A percentile compares a stretch with the other conserved stretches of the same genome.
Conservation (phyloP, 2,113 vertebrate species). For the Prunella himalayana region DNA sequence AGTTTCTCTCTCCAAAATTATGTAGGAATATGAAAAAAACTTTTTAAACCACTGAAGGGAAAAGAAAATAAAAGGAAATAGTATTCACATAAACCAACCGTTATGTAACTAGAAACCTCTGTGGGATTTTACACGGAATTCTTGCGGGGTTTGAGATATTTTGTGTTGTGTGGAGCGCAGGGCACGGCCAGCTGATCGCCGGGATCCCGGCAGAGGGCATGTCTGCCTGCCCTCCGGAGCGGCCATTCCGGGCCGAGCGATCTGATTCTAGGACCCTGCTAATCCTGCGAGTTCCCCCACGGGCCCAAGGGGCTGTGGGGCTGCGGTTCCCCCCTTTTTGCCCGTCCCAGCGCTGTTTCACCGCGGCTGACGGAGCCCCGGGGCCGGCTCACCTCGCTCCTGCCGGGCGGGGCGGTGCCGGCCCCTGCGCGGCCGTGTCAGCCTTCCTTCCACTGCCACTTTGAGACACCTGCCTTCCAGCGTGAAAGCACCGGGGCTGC, state of each 20-base stretch:
- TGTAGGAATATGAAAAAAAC: fast-evolving
- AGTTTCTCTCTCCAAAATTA: not conserved
- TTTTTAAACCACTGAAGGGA: not conserved
- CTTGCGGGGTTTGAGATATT: fast-evolving
- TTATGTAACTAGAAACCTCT: not conserved
- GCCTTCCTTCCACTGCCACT: conserved; percentile 50
- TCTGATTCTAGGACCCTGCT: conserved; percentile 85
- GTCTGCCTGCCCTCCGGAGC: conserved; percentile 74
- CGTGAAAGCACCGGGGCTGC: not conserved
- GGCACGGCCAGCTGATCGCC: not conserved
- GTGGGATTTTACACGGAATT: not conserved
- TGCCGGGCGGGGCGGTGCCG: conserved; percentile 48
- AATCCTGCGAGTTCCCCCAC: conserved; percentile 85
- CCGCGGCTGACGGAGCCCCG: not conserved
- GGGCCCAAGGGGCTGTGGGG: conserved; percentile 78
- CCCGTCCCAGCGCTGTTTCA: not conserved
- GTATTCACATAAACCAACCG: not conserved
- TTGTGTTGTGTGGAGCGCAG: not conserved
- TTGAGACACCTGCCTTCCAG: conserved; percentile 9
- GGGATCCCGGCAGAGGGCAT: conserved; percentile 88
- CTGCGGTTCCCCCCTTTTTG: conserved; percentile 74
- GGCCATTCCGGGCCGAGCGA: conserved; percentile 72
- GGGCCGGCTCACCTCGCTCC: conserved; percentile 3
- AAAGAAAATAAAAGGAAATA: not conserved
- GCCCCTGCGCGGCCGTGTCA: conserved; percentile 34